A percentile compares a stretch with the other conserved stretches of the same genome.
Conservation (phyloP, 2,888 invertebrate species). For the Lepidonotus clava region DNA sequence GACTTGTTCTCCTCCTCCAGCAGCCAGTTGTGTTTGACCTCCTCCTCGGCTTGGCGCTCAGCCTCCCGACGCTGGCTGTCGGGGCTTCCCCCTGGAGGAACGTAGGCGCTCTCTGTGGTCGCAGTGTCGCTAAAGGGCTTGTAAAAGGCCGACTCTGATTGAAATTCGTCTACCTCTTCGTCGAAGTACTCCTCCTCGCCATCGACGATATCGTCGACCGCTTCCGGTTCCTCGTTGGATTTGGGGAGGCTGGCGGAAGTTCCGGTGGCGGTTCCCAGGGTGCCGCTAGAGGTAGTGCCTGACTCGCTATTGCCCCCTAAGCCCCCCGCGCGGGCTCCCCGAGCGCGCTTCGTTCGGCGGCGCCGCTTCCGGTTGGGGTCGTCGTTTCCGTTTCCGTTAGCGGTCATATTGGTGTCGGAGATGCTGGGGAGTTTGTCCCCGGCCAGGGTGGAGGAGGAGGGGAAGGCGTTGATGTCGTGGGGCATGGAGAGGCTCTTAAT, state of each 20-base stretch:
- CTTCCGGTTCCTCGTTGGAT: background rate
- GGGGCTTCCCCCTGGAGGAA: background rate
- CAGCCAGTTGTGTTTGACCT: constrained; percentile 37
- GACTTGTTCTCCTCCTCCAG: constrained; percentile 23
- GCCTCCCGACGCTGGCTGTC: background rate
- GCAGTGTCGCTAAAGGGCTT: background rate
- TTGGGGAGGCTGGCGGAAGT: background rate
- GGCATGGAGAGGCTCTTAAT: constrained; percentile 23
- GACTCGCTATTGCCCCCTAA: background rate
- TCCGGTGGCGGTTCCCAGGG: background rate
- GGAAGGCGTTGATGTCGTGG: background rate
- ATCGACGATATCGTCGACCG: no score
- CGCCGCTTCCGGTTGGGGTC: background rate
- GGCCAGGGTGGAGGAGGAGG: background rate
- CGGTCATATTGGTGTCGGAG: constrained; percentile 10
- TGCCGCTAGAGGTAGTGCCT: constrained; percentile 4
- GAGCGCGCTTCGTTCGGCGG: background rate
- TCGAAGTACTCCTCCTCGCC: background rate
- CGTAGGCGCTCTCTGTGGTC: constrained; percentile 23
- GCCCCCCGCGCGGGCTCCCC: background rate
- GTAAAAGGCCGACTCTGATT: background rate
- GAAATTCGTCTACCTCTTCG: background rate
- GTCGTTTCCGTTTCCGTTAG: background rate
- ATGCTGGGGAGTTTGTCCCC: background rate
- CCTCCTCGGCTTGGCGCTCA: constrained; percentile 40